Evolutionary conservation across 2,113 vertebrate species (phyloP), one percentile per base, ranked within the genome.

Genomic region (Poecile atricapillus): DNA sequence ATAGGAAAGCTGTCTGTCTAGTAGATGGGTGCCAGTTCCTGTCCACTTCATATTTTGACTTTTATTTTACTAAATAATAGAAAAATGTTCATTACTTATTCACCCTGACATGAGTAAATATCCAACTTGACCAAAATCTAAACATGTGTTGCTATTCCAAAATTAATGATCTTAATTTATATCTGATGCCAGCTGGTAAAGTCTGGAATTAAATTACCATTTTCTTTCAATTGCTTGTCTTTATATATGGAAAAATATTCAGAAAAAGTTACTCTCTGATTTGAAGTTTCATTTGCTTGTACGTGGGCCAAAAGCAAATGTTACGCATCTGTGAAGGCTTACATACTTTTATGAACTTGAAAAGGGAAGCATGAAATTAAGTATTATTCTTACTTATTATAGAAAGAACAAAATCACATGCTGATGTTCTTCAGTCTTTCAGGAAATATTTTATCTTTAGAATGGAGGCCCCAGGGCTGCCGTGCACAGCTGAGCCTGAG

Each of bases 401-500:
- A 59, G 93, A 53, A 91, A 39, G 87, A 91, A 87, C 46, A 82
- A 89, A 95, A 82, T 95, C 74, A 87, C 17, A 33, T 28, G 39
- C 63, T 87, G 81, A 79, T 87, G 65, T 79, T 94, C 81, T 71
- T 84, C 56, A 37, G 89, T 89, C 77, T 95, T 92, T 93, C 70
- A 65, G 91, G 84, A 95, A 94, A 79, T 89, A 71, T 73, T 94
- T 94, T 81, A 76, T 95, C 43, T 78, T 92, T 89, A 95, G 83
- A 86, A 79, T 2, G 5, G 85, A 89, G 83, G 87, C 58, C 49
- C 44, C 74, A 64, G 39, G 62, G 58, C 87, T 89, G 77, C 58
- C 1, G 0, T 75, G 77, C 65, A 44, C 74, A 74, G 74, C 69
- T 89, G 74, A 94, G 77, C 80, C 80, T 37, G 56, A 60, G 84